Evolutionary conservation across 1,140 invertebrate genomes (phyloP).

Genomic region (Drosophila teissieri): DNA sequence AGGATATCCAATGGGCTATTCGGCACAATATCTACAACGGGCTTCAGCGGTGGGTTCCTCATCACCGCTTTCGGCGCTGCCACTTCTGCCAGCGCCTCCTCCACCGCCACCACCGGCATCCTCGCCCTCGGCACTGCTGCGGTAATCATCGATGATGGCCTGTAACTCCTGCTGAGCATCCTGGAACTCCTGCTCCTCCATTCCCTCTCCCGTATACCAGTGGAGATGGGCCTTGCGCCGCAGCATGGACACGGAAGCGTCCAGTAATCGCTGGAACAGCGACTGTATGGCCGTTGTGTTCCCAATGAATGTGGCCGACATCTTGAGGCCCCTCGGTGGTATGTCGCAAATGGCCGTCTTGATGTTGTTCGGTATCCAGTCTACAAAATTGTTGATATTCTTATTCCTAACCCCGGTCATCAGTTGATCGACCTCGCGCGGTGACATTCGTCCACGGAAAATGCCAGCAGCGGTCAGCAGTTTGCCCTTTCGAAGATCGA

Average conservation of each 20-base stretch:
- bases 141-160: slow-evolving; percentile 74
- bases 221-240: slow-evolving; percentile 94
- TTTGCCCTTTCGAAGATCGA: slow-evolving; percentile 89
- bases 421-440: slow-evolving; percentile 87
- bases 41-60: not conserved
- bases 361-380: slow-evolving; percentile 91
- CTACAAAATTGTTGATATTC: slow-evolving; percentile 91
- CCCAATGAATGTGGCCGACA: slow-evolving; percentile 89
- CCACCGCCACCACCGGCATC: not conserved
- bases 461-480: slow-evolving; percentile 88
- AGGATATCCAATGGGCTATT: slow-evolving; percentile 2
- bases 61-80: not conserved
- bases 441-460: slow-evolving; percentile 89
- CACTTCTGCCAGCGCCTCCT: not conserved
- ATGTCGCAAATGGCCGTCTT: slow-evolving; percentile 91
- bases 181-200: slow-evolving; percentile 92
- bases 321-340: slow-evolving; percentile 88
- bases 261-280: slow-evolving; percentile 91
- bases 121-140: slow-evolving; percentile 15
- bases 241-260: slow-evolving; percentile 91
- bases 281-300: slow-evolving; percentile 91
- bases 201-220: slow-evolving; percentile 91
- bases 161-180: slow-evolving; percentile 87
- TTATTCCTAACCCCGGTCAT: slow-evolving; percentile 91
- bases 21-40: slow-evolving; percentile 39